phyloP scores from a whole-genome alignment of 2,113 vertebrate species.

The Phoxinus phoxinus region DNA sequence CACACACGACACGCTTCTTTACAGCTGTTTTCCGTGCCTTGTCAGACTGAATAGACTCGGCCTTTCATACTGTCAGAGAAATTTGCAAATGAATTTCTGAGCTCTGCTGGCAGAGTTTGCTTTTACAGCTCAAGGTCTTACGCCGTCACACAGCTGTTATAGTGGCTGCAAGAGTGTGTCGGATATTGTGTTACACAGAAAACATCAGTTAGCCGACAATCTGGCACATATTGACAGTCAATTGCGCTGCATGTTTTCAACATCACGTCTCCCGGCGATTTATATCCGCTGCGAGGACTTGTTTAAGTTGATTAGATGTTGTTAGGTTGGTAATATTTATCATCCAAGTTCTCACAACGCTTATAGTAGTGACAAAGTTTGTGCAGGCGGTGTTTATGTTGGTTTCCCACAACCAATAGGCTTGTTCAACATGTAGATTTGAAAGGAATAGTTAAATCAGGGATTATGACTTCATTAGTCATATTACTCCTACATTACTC shows the following conservation, averaged over 20 bases:
- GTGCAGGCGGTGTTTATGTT: not conserved
- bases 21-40: not conserved
- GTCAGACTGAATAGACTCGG: constrained; percentile 12
- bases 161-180: not conserved
- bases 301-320: not conserved
- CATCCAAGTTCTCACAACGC: not conserved
- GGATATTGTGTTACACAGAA: not conserved
- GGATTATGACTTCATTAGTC: not conserved
- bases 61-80: constrained; percentile 28
- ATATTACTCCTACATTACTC: too few relatives aligned
- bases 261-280: not conserved
- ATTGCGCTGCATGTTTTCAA: not conserved
- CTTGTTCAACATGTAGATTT: not conserved
- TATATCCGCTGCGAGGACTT: not conserved
- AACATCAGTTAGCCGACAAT: not conserved
- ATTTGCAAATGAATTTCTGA: constrained; percentile 20
- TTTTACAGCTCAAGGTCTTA: constrained; percentile 25
- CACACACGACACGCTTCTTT: not conserved
- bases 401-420: not conserved
- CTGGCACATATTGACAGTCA: constrained; percentile 1
- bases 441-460: not conserved
- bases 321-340: not conserved
- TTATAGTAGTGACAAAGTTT: not conserved
- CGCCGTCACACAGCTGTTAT: constrained; percentile 6
- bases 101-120: constrained; percentile 15